Percentiles rank a stretch among this genome's conserved stretches.
These are phyloP conservation scores for Crocidura indochinensis DNA, from an alignment of 2,797 vertebrate genomes.

Conservation along the genomic window DNA sequence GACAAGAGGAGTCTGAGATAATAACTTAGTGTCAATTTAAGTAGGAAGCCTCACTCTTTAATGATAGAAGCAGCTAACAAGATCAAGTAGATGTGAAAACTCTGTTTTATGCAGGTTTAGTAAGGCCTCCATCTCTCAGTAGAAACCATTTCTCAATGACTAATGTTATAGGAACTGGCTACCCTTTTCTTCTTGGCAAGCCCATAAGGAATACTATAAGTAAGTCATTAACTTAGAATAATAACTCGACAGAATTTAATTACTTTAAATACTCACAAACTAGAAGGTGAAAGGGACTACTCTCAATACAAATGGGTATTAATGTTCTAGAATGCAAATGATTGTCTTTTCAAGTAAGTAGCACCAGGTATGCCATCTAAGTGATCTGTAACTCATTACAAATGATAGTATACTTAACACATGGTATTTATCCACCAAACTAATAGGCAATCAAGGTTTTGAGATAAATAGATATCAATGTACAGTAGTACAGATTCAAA, in stretches of 20 bases:
- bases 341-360: conserved; percentile 38
- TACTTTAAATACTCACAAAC: conserved; percentile 70
- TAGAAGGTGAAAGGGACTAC: conserved; percentile 49
- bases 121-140: not conserved
- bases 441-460: conserved; percentile 70
- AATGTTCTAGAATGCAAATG: conserved; percentile 54
- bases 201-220: not conserved
- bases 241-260: conserved; percentile 75
- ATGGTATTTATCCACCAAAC: conserved; percentile 66
- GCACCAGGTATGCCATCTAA: not conserved
- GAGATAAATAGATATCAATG: conserved; percentile 64
- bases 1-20: not conserved
- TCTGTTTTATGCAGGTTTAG: not conserved
- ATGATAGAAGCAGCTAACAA: not conserved
- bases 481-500: conserved; percentile 59
- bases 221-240: conserved; percentile 75
- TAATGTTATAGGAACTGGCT: conserved; percentile 23
- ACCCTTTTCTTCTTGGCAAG: conserved; percentile 54
- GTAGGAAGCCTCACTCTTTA: not conserved
- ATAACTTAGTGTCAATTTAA: conserved; percentile 6
- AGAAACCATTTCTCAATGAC: not conserved
- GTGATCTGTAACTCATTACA: conserved; percentile 63
- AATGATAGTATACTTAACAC: conserved; percentile 49
- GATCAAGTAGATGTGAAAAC: not conserved
- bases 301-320: conserved; percentile 63